phyloP scores from a whole-genome alignment of 2,113 vertebrate species.

The Zingel zingel region DNA sequence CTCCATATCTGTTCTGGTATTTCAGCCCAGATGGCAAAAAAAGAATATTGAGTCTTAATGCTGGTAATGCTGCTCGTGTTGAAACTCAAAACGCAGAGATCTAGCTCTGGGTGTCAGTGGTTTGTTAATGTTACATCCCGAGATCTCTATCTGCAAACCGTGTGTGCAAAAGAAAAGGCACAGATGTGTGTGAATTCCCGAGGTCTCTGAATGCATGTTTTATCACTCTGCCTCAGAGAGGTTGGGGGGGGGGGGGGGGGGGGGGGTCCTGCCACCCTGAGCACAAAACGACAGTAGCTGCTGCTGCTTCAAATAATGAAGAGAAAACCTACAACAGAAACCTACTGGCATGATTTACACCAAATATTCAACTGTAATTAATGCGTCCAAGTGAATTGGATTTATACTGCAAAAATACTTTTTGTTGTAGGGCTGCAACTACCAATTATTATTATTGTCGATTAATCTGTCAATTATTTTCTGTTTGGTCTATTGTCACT shows the following conservation, averaged over 20 bases:
- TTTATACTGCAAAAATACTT: not conserved
- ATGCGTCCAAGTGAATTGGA: not conserved
- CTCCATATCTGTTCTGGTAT: constrained; percentile 32
- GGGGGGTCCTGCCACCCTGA: constrained; percentile 34
- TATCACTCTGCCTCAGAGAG: constrained; percentile 70
- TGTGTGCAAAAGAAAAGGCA: constrained; percentile 74
- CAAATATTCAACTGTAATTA: constrained; percentile 5
- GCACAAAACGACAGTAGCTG: constrained; percentile 36
- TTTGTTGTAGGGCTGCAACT: not conserved
- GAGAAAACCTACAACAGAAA: constrained; percentile 20
- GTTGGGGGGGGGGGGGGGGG: constrained; percentile 17
- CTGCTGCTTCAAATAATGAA: constrained; percentile 30
- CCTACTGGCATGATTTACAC: constrained; percentile 8
- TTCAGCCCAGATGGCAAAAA: constrained; percentile 56
- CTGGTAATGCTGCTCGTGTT: constrained; percentile 48
- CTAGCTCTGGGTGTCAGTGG: constrained; percentile 55
- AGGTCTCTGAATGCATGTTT: constrained; percentile 81
- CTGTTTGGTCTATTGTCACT: too few species aligned
- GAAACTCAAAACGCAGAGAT: constrained; percentile 50
- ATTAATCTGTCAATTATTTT: too few species aligned
- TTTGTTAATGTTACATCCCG: constrained; percentile 70
- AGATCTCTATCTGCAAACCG: constrained; percentile 67
- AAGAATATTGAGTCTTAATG: constrained; percentile 30
- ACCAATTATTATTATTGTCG: too few species aligned
- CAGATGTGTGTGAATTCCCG: constrained; percentile 81